Conservation (phyloP, 1,140 invertebrate genomes). For the Zaprionus nigranus region DNA sequence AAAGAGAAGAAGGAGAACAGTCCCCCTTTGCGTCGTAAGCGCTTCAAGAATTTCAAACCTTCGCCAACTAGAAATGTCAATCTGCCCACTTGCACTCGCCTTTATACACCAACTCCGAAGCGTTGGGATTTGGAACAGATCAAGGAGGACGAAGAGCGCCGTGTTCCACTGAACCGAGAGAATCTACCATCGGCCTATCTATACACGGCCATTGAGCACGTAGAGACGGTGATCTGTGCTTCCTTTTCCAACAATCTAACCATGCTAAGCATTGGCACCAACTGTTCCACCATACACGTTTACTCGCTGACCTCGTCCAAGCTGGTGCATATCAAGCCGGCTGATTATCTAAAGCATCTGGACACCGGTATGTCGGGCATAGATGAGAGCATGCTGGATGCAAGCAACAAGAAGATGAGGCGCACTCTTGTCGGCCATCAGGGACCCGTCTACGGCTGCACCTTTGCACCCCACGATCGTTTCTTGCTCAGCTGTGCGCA, state of each 20-base stretch:
- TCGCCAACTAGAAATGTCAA: conserved; percentile 13
- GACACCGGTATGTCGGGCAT: conserved; percentile 36
- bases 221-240: conserved; percentile 52
- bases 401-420: conserved; percentile 6
- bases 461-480: conserved; percentile 51
- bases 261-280: conserved; percentile 55
- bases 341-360: conserved; percentile 16
- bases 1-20: conserved; percentile 19
- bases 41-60: conserved; percentile 27
- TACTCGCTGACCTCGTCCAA: conserved; percentile 51
- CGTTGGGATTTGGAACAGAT: conserved; percentile 42
- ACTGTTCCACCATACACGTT: conserved; percentile 27
- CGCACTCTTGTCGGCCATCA: conserved; percentile 50
- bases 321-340: conserved; percentile 49
- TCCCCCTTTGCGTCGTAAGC: conserved; percentile 5
- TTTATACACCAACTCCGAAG: conserved; percentile 36
- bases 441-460: conserved; percentile 38
- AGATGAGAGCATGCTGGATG: conserved; percentile 48
- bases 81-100: conserved; percentile 21
- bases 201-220: conserved; percentile 24
- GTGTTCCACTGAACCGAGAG: conserved; percentile 24
- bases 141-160: conserved; percentile 51
- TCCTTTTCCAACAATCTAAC: conserved; percentile 42
- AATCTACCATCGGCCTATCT: conserved; percentile 52
- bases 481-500: conserved; percentile 54